Base-by-base conservation (phyloP, 1,140 invertebrate genomes). In the Anastatus disparis region DNA sequence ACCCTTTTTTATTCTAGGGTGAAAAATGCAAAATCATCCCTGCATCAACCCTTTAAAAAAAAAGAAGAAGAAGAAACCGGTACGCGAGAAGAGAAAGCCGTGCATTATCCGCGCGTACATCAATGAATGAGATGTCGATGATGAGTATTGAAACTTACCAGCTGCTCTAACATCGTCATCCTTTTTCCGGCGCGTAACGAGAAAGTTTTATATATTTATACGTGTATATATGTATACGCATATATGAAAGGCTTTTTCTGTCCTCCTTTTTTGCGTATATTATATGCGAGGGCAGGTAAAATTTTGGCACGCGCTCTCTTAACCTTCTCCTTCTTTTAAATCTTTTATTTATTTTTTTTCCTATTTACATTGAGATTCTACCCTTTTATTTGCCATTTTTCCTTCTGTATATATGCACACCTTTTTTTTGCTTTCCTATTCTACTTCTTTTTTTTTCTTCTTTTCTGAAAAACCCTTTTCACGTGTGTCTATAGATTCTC, bases 1-100 rank as follows among this genome's bases (percentile, higher is more conserved):
- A 61, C 66, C 56, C 58, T 42, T 69, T 42, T 20, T n/a, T n/a
- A n/a, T n/a, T n/a, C 27, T 3, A 3, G n/a, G 38, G 53, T 24
- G 66, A 55, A 50, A 53, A 69, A 62, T 62, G 66, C 46, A 46
- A 50, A 68, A 68, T 68, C 65, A 68, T 68, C 65, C 65, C 65
- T 31, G n/a, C 65, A 38, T 68, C 65, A 55, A 68, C 27, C 35
- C 44, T 58, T 58, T 55, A 17, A 3, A 3, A n/a, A n/a, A n/a
- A n/a, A n/a, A n/a, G n/a, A n/a, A n/a, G n/a, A n/a, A n/a, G n/a
- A n/a, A n/a, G n/a, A n/a, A 40, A 9, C 58, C 42, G 8, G 29
- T 8, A 31, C 24, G 10, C 52, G 15, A 10, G 20, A 31, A 55
- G 12, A 12, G 3, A 55, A n/a, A 29, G 15, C 27, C n/a, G n/a